Evolutionary conservation across 2,888 invertebrate genomes (phyloP).

Genomic region (Marronus borbonicus): DNA sequence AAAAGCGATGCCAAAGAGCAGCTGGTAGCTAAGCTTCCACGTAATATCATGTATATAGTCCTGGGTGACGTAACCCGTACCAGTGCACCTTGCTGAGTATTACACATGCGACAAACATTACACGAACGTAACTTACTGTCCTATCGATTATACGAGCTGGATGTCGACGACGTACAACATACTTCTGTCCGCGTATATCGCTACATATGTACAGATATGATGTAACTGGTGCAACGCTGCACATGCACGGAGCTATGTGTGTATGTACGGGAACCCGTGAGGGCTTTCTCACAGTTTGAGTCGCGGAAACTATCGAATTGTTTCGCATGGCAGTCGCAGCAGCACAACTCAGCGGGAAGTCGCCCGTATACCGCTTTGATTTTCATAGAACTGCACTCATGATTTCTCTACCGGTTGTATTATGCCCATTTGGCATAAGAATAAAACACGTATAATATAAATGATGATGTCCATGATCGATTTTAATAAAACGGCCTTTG

Average conservation of each 20-base stretch:
- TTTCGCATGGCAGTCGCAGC: slow-evolving; percentile 26
- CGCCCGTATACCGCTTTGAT: neutral
- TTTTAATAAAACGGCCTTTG: slow-evolving; percentile 37
- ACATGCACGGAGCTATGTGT: neutral
- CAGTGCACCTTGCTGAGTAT: slow-evolving; percentile 32
- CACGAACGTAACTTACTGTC: slow-evolving; percentile 26
- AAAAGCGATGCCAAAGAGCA: neutral
- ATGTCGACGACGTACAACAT: slow-evolving; percentile 3
- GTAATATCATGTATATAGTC: slow-evolving; percentile 21
- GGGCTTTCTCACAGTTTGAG: slow-evolving; percentile 21
- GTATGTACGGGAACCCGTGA: slow-evolving; percentile 18
- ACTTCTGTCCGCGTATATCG: slow-evolving; percentile 22
- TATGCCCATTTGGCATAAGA: slow-evolving; percentile 23
- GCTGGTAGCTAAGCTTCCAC: slow-evolving; percentile 8
- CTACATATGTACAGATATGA: slow-evolving; percentile 14
- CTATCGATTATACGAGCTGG: slow-evolving; percentile 11
- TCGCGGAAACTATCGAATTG: slow-evolving; percentile 34
- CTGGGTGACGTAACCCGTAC: slow-evolving; percentile 2
- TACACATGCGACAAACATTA: slow-evolving; percentile 32
- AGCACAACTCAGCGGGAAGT: slow-evolving; percentile 22
- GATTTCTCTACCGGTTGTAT: slow-evolving; percentile 21
- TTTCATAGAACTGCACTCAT: slow-evolving; percentile 11
- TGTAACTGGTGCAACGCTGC: neutral
- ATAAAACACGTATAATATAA: slow-evolving; percentile 30
- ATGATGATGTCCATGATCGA: slow-evolving; percentile 35